Evolutionary conservation across 2,113 vertebrate species (phyloP).

Genomic region (Lipophrys pholis): DNA sequence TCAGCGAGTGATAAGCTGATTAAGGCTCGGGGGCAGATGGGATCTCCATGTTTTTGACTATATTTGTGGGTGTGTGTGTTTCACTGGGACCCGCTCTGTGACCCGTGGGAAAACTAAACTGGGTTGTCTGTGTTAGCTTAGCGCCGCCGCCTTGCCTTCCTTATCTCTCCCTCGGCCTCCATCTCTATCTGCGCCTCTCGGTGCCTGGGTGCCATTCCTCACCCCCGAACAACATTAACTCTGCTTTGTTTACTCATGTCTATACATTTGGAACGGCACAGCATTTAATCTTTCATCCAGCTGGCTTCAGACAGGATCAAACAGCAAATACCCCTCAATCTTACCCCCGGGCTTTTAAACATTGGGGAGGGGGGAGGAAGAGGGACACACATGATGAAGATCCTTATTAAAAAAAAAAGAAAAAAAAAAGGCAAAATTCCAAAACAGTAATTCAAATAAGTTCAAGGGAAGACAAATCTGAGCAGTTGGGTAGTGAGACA

Average conservation of each 20-base stretch:
- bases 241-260: slow-evolving; percentile 29
- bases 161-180: slow-evolving; percentile 39
- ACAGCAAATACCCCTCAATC: slow-evolving; percentile 15
- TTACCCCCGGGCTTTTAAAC: slow-evolving; percentile 1
- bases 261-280: slow-evolving; percentile 1
- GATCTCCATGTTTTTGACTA: slow-evolving; percentile 64
- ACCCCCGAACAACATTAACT: not conserved
- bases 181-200: slow-evolving; percentile 34
- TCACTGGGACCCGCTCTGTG: slow-evolving; percentile 35
- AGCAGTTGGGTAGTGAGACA: too few species aligned
- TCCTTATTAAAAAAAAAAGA: too few species aligned
- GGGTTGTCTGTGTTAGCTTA: slow-evolving; percentile 68
- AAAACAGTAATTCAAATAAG: too few species aligned
- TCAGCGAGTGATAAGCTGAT: slow-evolving; percentile 75
- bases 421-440: too few species aligned
- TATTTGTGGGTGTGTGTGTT: slow-evolving; percentile 39
- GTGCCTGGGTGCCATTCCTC: not conserved
- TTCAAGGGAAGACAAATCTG: too few species aligned
- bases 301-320: slow-evolving; percentile 22
- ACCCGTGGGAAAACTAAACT: slow-evolving; percentile 74
- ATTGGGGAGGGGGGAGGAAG: too few species aligned
- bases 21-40: slow-evolving; percentile 72
- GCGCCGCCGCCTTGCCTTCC: not conserved
- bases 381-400: too few species aligned
- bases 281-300: slow-evolving; percentile 26